phyloP scores from a whole-genome alignment of 2,888 invertebrate genomes.

The Dynastes maya region DNA sequence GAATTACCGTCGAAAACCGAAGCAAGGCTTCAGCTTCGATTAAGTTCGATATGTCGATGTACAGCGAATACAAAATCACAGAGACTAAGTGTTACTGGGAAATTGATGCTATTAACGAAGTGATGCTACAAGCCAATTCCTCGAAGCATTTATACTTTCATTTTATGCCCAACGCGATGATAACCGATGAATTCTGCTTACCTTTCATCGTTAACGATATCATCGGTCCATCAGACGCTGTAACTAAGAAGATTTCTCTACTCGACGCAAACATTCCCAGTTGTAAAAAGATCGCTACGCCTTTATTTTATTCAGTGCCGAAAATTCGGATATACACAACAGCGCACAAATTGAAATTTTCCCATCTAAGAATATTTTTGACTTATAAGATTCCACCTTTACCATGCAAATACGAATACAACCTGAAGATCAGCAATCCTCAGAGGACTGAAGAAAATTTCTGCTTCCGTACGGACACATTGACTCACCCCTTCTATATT shows the following conservation, averaged over 20 bases:
- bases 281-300: neutral
- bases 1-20: conserved; percentile 21
- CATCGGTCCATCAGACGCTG: neutral
- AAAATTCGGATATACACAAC: conserved; percentile 27
- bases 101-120: neutral
- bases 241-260: neutral
- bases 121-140: neutral
- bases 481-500: neutral
- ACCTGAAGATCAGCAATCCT: conserved; percentile 26
- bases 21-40: conserved; percentile 22
- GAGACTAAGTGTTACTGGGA: conserved; percentile 16
- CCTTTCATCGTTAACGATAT: conserved; percentile 42
- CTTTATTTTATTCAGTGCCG: neutral
- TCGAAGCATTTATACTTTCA: conserved; percentile 28
- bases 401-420: neutral
- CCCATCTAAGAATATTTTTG: conserved; percentile 4
- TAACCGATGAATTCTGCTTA: conserved; percentile 20
- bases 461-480: conserved; percentile 33
- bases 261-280: neutral
- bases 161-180: conserved; percentile 25
- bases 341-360: conserved; percentile 19
- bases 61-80: conserved; percentile 25
- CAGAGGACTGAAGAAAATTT: conserved; percentile 31
- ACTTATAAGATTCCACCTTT: neutral
- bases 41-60: conserved; percentile 30